A percentile compares a stretch with the other conserved stretches of the same genome.
Conservation (phyloP, 2,113 vertebrate species). For the Atherinomorus stipes region DNA sequence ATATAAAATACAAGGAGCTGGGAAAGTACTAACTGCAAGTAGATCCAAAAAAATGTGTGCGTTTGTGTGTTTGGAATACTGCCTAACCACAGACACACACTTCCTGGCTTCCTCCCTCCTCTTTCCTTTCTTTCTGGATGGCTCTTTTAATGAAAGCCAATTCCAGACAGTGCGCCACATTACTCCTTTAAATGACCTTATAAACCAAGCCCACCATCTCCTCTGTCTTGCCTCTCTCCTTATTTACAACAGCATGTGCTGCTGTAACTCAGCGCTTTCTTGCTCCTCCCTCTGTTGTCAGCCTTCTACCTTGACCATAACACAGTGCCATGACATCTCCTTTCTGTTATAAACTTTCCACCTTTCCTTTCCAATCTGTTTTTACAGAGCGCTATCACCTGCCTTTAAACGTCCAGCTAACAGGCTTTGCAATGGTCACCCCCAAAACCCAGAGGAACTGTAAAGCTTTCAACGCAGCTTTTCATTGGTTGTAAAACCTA, state of each 20-base stretch:
- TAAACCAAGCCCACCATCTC: conserved; percentile 72
- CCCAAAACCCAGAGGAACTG: conserved; percentile 64
- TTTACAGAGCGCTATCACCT: conserved; percentile 73
- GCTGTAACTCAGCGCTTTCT: conserved; percentile 64
- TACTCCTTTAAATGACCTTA: conserved; percentile 81
- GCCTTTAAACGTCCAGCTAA: conserved; percentile 68
- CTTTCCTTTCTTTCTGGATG: conserved; percentile 46
- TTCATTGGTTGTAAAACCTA: conserved; percentile 78
- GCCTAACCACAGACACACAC: conserved; percentile 23
- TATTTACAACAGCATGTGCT: conserved; percentile 71
- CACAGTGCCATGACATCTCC: conserved; percentile 61
- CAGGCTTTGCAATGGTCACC: conserved; percentile 72
- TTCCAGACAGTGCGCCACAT: conserved; percentile 73
- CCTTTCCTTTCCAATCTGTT: conserved; percentile 68
- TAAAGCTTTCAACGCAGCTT: conserved; percentile 76
- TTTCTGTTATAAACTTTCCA: conserved; percentile 68
- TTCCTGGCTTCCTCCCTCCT: conserved; percentile 15
- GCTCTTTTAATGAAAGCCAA: conserved; percentile 79
- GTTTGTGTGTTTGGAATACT: conserved; percentile 22
- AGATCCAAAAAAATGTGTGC: conserved; percentile 29
- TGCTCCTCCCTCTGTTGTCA: conserved; percentile 22
- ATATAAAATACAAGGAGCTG: conserved; percentile 54
- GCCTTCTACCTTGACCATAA: conserved; percentile 40
- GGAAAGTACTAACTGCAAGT: conserved; percentile 41
- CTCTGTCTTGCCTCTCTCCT: conserved; percentile 61